Evolutionary conservation across 2,113 vertebrate genomes (phyloP), one percentile per base, ranked within the genome.

Genomic region (Megatriorchis doriae): DNA sequence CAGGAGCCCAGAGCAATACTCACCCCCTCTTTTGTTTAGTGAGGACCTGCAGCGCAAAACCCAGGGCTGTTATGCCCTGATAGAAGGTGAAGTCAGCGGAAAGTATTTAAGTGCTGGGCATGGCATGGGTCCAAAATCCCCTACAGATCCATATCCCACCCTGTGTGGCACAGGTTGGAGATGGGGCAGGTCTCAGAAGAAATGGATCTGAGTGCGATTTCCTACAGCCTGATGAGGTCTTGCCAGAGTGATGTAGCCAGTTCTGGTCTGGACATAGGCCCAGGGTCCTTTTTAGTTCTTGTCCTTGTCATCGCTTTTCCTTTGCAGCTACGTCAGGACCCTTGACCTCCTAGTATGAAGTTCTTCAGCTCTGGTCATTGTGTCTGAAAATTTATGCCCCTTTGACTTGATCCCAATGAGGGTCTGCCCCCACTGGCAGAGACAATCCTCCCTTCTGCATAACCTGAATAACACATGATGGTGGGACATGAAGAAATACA

Each of bases 41-140:
- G 3, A 95, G 84, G 86, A 70, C 18, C 59, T 91, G 68, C 47
- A 47, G 77, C 6, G 31, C 43, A 48, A 91, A 92, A 11, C 65
- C 10, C 34, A 26, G 66, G 75, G 52, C 36, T 68, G 62, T 43
- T 80, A 32, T 5, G 4, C 40, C 32, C 48, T 58, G 20, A 36
- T 73, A 52, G 42, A 77, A 85, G 0, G 1, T 1, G 0, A 86
- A 88, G 52, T 53, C 0, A 0, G 65, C 45, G 89, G 86, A 94
- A 94, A 53, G 34, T 31, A 22, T 72, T 22, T 36, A 34, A 84
- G 65, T 61, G 36, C 36, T 81, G 48, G 25, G 32, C 55, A 66
- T 40, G 66, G 65, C 1, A 0, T 23, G n/a, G n/a, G 53, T 85
- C 73, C 62, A 61, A 81, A 94, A 85, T 59, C 43, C 34, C 65